phyloP scores from a whole-genome alignment of 2,888 invertebrate species.

The Zhuqinia jingwanae region DNA sequence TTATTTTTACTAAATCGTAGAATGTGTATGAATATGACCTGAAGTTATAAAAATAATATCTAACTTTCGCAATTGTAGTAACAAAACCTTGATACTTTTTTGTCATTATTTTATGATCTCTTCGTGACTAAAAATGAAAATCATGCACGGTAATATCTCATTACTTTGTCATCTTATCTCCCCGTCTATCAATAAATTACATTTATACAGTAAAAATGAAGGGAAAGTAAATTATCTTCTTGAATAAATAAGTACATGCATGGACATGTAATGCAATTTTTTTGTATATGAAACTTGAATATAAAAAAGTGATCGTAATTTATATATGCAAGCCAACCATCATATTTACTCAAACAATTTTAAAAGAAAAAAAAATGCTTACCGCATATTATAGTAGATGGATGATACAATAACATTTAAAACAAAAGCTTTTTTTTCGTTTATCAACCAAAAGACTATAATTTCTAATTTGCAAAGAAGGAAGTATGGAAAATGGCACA shows the following conservation, averaged over 20 bases:
- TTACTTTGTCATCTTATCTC: no score
- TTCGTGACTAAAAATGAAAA: constrained; percentile 61
- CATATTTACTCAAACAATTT: no score
- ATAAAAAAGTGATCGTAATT: no score
- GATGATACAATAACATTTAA: not conserved
- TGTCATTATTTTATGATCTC: constrained; percentile 44
- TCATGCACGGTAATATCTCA: not conserved
- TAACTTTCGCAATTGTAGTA: not conserved
- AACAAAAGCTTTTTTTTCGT: constrained; percentile 12
- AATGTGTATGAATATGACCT: not conserved
- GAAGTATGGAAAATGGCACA: not conserved
- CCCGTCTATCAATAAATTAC: constrained; percentile 38
- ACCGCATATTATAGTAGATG: no score
- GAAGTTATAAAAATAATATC: no score
- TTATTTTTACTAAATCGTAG: not conserved
- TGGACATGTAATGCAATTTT: not conserved
- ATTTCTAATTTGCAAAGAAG: not conserved
- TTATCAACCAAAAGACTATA: not conserved
- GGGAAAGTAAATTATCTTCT: constrained; percentile 45
- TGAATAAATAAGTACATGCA: constrained; percentile 1
- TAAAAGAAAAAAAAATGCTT: no score
- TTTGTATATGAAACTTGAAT: not conserved
- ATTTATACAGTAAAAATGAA: constrained; percentile 44
- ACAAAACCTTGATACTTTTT: not conserved
- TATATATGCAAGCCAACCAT: no score